A percentile compares a stretch with the other conserved stretches of the same genome.
phyloP scores from a whole-genome alignment of 1,140 invertebrate species.

The Bombus haemorrhoidalis region DNA sequence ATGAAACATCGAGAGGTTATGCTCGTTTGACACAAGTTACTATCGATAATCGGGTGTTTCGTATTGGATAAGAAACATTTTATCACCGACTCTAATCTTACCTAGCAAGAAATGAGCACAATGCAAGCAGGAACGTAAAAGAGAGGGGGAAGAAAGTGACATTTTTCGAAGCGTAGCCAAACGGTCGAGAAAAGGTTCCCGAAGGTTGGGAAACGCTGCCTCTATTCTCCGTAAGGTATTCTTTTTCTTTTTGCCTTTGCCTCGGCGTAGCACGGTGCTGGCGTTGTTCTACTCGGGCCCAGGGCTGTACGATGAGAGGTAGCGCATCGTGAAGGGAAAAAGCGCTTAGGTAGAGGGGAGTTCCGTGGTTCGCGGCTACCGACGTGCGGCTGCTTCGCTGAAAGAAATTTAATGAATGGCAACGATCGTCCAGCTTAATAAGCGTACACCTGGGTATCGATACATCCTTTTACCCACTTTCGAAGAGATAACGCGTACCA shows the following conservation, averaged over 20 bases:
- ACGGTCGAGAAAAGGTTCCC: background rate
- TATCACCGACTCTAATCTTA: background rate
- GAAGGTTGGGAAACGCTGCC: slow-evolving; percentile 42
- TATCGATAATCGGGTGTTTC: background rate
- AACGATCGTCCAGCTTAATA: slow-evolving; percentile 67
- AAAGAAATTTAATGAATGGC: slow-evolving; percentile 76
- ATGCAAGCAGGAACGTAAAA: background rate
- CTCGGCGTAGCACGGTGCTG: slow-evolving; percentile 62
- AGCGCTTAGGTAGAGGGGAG: slow-evolving; percentile 33
- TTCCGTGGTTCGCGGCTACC: slow-evolving; percentile 56
- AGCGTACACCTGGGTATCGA: slow-evolving; percentile 40
- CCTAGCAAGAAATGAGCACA: background rate
- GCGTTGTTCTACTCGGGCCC: slow-evolving; percentile 49
- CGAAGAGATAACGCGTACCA: background rate
- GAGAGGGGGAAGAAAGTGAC: background rate
- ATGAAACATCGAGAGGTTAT: background rate
- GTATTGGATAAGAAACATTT: background rate
- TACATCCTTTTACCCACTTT: background rate
- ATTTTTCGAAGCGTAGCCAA: background rate
- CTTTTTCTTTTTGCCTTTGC: slow-evolving; percentile 55
- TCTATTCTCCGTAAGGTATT: slow-evolving; percentile 38
- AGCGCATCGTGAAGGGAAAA: slow-evolving; percentile 39
- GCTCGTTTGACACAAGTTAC: background rate
- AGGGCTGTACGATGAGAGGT: slow-evolving; percentile 48
- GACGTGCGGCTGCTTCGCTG: slow-evolving; percentile 36